Base-by-base conservation (phyloP, 2,888 invertebrate species). In the Melieria omissa region DNA sequence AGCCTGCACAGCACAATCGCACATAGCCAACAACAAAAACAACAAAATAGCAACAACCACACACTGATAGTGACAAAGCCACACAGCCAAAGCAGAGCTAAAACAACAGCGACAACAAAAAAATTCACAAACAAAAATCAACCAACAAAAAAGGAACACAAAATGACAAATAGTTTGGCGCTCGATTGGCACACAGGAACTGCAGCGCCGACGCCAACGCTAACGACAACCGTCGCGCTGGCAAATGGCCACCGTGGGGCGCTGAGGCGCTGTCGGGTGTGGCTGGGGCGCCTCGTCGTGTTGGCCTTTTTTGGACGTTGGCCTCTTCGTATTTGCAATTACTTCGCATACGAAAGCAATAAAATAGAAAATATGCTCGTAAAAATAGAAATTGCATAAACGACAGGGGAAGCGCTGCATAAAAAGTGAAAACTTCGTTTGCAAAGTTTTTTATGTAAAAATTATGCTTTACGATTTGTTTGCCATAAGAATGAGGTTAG, bases 81-180 rank as follows among this genome's bases (percentile, higher is more conserved):
- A 44, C 46, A 63, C 12, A 8, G 65, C 46, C 16, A 65, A 65
- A 44, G 45, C 8, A 42, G 71, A 45, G 47, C 42, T 7, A 60
- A 55, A 68, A 14, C 41, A 62, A 16, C 9, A 16, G 52, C 65
- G 61, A 63, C 29, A 1, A 29, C 2, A 29, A 29, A 2, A 29
- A 29, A 29, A 29, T 29, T 29, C 29, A 29, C 29, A 29, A 29
- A 29, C 29, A 29, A 29, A 29, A 29, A 29, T 29, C 29, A 29
- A 29, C 1, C 29, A 29, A 29, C 29, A 29, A 29, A 72, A 65
- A 68, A 62, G 41, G 67, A 65, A 65, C 62, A 65, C 47, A 41
- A 65, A 81, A 83, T 85, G 84, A 83, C 83, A 84, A 84, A 85
- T 83, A 82, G 84, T 81, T 83, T 83, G 82, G 80, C 82, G 81